Percentiles rank a stretch among this genome's conserved stretches.
Conservation (phyloP, 2,888 invertebrate genomes). For the Opisthograptis luteolata region DNA sequence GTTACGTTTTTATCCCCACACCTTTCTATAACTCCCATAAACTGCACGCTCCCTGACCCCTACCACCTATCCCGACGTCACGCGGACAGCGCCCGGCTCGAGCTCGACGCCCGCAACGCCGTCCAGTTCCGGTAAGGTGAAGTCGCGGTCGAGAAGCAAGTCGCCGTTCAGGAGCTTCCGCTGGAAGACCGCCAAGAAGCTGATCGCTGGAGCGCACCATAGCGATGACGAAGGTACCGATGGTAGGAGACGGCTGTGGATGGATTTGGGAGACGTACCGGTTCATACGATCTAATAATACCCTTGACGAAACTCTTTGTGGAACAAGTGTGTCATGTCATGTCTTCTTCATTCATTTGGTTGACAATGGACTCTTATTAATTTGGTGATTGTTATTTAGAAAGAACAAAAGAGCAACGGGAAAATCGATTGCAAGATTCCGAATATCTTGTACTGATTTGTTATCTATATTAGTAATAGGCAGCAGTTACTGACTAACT, state of each 20-base stretch:
- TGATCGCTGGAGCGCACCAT: conserved; percentile 87
- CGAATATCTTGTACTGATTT: too few relatives aligned
- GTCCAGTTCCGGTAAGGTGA: conserved; percentile 86
- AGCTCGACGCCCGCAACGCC: conserved; percentile 75
- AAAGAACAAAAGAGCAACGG: too few relatives aligned
- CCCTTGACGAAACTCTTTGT: conserved; percentile 13
- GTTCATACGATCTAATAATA: neutral
- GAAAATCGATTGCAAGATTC: too few relatives aligned
- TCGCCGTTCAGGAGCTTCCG: conserved; percentile 97
- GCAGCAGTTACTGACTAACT: too few relatives aligned
- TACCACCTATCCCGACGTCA: conserved; percentile 39
- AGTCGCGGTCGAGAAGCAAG: conserved; percentile 95
- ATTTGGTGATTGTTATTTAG: conserved; percentile 18
- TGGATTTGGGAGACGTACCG: conserved; percentile 26
- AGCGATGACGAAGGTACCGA: conserved; percentile 92
- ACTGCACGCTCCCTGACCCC: conserved; percentile 36
- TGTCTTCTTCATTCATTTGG: conserved; percentile 14
- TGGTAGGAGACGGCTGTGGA: conserved; percentile 62
- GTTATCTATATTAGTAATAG: too few relatives aligned
- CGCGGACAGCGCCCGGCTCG: conserved; percentile 67
- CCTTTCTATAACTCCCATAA: conserved; percentile 14
- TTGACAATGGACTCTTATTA: conserved; percentile 4
- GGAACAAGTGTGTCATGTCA: conserved; percentile 15
- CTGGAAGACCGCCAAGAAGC: conserved; percentile 92
- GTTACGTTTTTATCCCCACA: neutral